Percentiles rank a stretch among this genome's conserved stretches.
phyloP scores from a whole-genome alignment of 2,113 vertebrate genomes.

The Geothlypis trichas region DNA sequence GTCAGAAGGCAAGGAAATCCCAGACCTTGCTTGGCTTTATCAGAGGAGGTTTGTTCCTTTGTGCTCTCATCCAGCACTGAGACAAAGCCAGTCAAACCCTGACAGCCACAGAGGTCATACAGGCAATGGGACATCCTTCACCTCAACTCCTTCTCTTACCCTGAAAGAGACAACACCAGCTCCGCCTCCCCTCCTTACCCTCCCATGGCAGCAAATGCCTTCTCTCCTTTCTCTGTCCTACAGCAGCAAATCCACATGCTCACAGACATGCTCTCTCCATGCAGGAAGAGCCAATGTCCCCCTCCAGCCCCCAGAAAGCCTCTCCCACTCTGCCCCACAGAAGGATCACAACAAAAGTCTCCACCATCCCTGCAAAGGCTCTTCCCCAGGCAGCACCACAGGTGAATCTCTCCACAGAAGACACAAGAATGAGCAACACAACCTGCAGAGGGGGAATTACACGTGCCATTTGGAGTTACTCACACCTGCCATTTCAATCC shows the following conservation, averaged over 20 bases:
- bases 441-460: background rate
- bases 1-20: background rate
- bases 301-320: background rate
- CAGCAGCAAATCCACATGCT: background rate
- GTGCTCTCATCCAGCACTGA: background rate
- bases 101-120: background rate
- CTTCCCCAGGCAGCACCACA: background rate
- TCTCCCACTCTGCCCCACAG: background rate
- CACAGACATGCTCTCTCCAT: background rate
- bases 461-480: background rate
- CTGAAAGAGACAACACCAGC: background rate
- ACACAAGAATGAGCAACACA: background rate
- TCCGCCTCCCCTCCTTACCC: background rate
- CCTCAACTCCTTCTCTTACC: background rate
- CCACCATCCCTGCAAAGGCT: fast-evolving
- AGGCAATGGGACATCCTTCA: background rate
- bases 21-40: background rate
- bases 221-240: background rate
- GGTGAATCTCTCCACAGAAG: fast-evolving
- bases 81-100: background rate
- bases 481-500: background rate
- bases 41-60: background rate
- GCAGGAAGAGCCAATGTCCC: background rate
- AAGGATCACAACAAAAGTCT: background rate
- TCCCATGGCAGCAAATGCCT: background rate